A percentile compares a stretch with the other conserved stretches of the same genome.
Conservation (phyloP, 2,888 invertebrate species). For the Dryobotodes eremita region DNA sequence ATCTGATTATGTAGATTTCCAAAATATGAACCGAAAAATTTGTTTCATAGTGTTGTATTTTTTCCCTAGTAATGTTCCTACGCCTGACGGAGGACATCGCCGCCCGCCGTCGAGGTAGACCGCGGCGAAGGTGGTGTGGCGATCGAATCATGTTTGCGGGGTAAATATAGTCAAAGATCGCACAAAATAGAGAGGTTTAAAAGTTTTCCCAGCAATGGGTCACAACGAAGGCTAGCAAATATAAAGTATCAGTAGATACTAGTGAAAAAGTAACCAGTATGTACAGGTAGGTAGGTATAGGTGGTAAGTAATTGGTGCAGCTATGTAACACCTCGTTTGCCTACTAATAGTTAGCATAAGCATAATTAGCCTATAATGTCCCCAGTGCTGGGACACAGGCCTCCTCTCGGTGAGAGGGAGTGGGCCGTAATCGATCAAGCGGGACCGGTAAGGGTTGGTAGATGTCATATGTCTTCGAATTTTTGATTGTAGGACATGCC, state of each 20-base stretch:
- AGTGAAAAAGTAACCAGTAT: not conserved
- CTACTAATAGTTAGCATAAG: too few relatives aligned
- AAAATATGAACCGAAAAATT: not conserved
- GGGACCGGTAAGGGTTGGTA: too few relatives aligned
- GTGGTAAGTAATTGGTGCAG: too few relatives aligned
- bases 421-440: too few relatives aligned
- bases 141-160: not conserved
- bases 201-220: not conserved
- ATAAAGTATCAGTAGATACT: not conserved
- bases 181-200: not conserved
- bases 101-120: not conserved
- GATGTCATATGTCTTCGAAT: too few relatives aligned
- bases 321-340: too few relatives aligned
- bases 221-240: not conserved
- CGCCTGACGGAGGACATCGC: not conserved
- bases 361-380: too few relatives aligned
- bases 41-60: not conserved
- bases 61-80: not conserved
- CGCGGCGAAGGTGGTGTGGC: not conserved
- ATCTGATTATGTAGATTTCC: not conserved
- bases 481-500: too few relatives aligned
- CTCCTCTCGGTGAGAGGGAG: too few relatives aligned
- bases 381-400: too few relatives aligned
- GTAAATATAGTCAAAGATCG: not conserved
- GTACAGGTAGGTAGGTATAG: too few relatives aligned